Percentiles rank a stretch among this genome's conserved stretches.
Evolutionary conservation across 2,888 invertebrate genomes (phyloP).

Genomic region (Drosophila tanythrix): DNA sequence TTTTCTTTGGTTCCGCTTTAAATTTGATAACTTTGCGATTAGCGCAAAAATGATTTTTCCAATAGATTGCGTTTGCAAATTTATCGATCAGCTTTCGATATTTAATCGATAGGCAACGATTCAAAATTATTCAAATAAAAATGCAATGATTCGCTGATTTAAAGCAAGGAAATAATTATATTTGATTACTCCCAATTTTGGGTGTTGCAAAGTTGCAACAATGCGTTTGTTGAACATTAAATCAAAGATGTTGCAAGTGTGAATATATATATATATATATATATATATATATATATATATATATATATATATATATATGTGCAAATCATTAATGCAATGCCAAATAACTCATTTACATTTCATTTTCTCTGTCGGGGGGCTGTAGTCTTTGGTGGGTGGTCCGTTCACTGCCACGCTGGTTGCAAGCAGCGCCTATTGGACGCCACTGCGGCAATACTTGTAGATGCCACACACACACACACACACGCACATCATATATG

Average conservation of each 20-base stretch:
- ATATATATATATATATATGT: background rate
- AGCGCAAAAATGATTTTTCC: background rate
- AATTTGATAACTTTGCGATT: background rate
- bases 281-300: background rate
- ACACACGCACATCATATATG: constrained; percentile 3
- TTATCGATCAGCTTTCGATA: background rate
- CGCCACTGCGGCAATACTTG: constrained; percentile 58
- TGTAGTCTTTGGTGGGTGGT: constrained; percentile 1
- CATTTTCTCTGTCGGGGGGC: constrained; percentile 1
- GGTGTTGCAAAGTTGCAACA: constrained; percentile 1
- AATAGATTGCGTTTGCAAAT: background rate
- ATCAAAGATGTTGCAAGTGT: constrained; percentile 1
- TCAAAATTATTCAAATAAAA: background rate
- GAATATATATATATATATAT: background rate
- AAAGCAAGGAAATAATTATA: background rate
- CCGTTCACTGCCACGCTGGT: constrained; percentile 23
- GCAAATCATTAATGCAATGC: constrained; percentile 9
- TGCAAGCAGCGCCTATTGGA: constrained; percentile 69
- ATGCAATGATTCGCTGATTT: background rate
- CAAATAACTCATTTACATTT: constrained; percentile 31
- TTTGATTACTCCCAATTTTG: background rate
- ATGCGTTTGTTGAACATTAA: background rate
- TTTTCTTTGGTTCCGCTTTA: background rate
- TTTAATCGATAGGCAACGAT: background rate
- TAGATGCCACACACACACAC: constrained; percentile 39